These are phyloP conservation scores for Plecotus auritus DNA, from an alignment of 2,113 vertebrate genomes.

Conservation along the genomic window DNA sequence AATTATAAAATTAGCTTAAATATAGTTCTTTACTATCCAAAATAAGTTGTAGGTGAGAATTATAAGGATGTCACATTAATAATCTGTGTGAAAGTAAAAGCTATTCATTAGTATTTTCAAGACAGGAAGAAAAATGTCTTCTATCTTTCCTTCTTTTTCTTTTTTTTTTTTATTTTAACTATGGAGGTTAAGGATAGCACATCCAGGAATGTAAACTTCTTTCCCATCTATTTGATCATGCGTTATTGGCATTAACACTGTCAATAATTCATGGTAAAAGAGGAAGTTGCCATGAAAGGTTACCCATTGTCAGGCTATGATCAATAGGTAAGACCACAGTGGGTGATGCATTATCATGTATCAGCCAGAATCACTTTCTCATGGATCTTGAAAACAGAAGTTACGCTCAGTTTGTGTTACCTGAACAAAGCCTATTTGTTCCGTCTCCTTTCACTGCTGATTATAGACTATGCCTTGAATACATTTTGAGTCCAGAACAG, in stretches of 20 bases:
- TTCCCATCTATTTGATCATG: slow-evolving; percentile 51
- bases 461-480: not conserved
- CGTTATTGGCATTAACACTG: slow-evolving; percentile 59
- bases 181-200: slow-evolving; percentile 10
- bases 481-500: slow-evolving; percentile 33
- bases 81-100: not conserved
- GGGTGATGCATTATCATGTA: slow-evolving; percentile 57
- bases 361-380: slow-evolving; percentile 57
- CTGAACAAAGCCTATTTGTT: slow-evolving; percentile 18
- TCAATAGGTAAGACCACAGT: slow-evolving; percentile 49
- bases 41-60: not conserved
- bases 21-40: not conserved
- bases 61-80: not conserved
- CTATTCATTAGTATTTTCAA: slow-evolving; percentile 5
- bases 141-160: not conserved
- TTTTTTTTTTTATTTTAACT: not conserved
- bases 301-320: slow-evolving; percentile 7
- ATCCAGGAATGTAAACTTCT: slow-evolving; percentile 53
- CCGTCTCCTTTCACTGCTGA: slow-evolving; percentile 4
- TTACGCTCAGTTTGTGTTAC: slow-evolving; percentile 64
- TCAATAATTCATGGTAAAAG: slow-evolving; percentile 68
- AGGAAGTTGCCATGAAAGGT: slow-evolving; percentile 51
- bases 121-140: not conserved
- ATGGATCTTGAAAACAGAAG: slow-evolving; percentile 19
- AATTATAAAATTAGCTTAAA: not conserved